Evolutionary conservation across 2,113 vertebrate genomes (phyloP), one percentile per base, ranked within the genome.

Genomic region (Herpailurus yagouaroundi): DNA sequence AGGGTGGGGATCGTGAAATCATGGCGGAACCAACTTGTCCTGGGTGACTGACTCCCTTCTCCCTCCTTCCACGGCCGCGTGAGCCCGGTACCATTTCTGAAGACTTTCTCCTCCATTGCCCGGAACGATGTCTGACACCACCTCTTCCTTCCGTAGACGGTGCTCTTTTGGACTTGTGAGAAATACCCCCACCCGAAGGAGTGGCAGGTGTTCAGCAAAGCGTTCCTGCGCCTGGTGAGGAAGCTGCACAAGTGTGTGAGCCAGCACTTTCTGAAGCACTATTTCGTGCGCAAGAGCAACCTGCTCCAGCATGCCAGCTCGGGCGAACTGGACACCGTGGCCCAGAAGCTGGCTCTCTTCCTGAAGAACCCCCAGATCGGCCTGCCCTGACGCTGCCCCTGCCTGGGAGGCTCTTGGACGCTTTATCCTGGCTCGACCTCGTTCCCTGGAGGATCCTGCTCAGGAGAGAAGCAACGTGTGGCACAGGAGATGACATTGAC

Each of bases 131-230:
- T 14, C 95, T 97, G 82, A 97, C 74, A 8, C 94, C 74, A 23
- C 92, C 93, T 98, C 97, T 97, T 97, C 91, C 98, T 73, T 96
- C 97, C 97, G 1, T 98, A 99, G 99, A 99, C 98, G 0, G 98
- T 99, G 93, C 98, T 99, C 91, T 99, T 99, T 96, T 99, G 99
- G 99, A 98, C 98, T 19, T 99, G 99, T 86, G 99, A 99, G 98
- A 99, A 99, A 96, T 99, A 99, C 93, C 99, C 99, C 2, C 98
- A 97, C 79, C 87, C 95, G 87, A 99, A 98, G 94, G 98, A 99
- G 96, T 99, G 99, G 99, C 96, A 94, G 97, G 97, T 98, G 93
- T 98, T 99, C 98, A 91, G 84, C 1, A 97, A 95, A 94, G 98
- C 98, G 77, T 98, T 99, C 71, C 97, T 99, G 86, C 99, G 99